phyloP scores from a whole-genome alignment of 2,888 invertebrate genomes.

The Ceriagrion tenellum region DNA sequence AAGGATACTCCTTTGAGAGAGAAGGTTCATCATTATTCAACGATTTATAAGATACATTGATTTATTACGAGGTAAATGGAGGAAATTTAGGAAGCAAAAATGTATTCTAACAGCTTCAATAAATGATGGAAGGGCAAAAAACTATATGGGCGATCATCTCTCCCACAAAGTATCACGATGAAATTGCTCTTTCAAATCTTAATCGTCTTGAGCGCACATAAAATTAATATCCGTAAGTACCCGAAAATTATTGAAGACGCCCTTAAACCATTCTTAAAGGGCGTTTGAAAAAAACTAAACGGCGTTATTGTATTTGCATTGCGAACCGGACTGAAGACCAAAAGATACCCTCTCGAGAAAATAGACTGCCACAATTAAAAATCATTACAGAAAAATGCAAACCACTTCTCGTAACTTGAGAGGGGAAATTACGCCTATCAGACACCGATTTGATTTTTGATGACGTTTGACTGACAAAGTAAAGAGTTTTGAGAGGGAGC shows the following conservation, averaged over 20 bases:
- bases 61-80: background rate
- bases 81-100: background rate
- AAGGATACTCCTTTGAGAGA: background rate
- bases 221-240: background rate
- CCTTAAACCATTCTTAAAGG: background rate
- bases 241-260: background rate
- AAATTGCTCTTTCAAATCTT: background rate
- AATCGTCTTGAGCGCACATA: background rate
- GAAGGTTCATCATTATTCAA: background rate
- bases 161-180: background rate
- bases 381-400: background rate
- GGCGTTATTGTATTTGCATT: background rate
- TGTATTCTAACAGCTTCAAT: background rate
- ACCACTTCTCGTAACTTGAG: slow-evolving; percentile 18
- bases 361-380: slow-evolving; percentile 16
- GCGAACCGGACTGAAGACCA: background rate
- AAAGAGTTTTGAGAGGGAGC: background rate
- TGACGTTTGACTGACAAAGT: slow-evolving; percentile 6
- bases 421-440: slow-evolving; percentile 33
- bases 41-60: background rate
- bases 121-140: background rate
- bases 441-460: slow-evolving; percentile 24
- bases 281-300: too few relatives aligned
- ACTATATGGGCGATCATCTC: background rate
- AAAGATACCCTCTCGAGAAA: background rate